Evolutionary conservation across 2,797 vertebrate genomes (phyloP), one percentile per base, ranked within the genome.

Genomic region (Urosaurus nigricauda): DNA sequence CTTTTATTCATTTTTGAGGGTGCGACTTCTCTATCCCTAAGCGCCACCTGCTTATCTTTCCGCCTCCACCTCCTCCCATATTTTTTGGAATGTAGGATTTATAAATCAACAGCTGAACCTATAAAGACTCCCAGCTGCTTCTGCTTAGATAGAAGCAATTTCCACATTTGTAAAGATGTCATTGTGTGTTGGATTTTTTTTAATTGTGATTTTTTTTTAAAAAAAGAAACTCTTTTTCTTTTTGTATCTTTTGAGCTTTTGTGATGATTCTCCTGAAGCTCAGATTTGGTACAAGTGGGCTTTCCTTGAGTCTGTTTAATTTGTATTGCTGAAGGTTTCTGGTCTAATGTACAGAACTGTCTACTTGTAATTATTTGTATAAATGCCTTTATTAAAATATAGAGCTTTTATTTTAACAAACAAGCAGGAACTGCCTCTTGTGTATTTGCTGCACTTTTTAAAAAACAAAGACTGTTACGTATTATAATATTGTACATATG

Each of bases 381-480:
- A 97, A 93, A 97, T 97, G 96, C 96, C 97, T 88, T 97, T 97
- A 95, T 96, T 95, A 97, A 97, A 97, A 94, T 96, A 96, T 95
- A 97, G 96, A 95, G 94, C 95, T 97, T 96, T 96, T 96, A 96
- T 97, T 97, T 97, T 96, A 96, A 95, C 94, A 95, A 96, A 94
- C 84, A 89, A 96, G 96, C 96, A 97, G 95, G 95, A 96, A 97
- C 95, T 96, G 96, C 95, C 94, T 97, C 97, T 96, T 95, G 88
- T 94, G 95, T 96, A 96, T 97, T 95, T 97, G 96, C 95, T 97
- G 97, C 97, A 97, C 96, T 95, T 96, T 97, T 32, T 68, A 13
- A 8, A 68, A 77, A 92, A 94, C 96, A 75, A 96, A 96, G 97
- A 97, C 97, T 97, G 97, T 97, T 97, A 97, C 94, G 87, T 96